Evolutionary conservation across 2,888 invertebrate genomes (phyloP), one percentile per base, ranked within the genome.

Genomic region (Hoplodrina ambigua): DNA sequence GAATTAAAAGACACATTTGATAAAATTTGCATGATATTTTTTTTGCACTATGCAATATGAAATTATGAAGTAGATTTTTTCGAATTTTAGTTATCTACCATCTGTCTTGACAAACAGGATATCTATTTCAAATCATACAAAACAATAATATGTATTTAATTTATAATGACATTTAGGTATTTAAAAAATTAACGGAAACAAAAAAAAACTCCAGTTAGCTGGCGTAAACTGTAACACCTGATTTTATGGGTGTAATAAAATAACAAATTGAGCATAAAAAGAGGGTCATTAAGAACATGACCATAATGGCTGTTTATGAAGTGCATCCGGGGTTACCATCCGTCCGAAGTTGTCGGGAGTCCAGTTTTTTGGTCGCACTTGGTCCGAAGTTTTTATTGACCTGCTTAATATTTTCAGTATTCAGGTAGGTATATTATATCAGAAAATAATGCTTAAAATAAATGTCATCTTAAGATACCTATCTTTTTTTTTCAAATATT

Each of bases 211-310:
- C 37, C 63, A 68, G 76, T 86, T 84, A 81, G 57, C 50, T 52
- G 74, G 88, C 86, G 88, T 89, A 86, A 89, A 88, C 74, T 86
- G 69, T 85, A 88, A 88, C 91, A 92, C 92, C 89, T 90, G 90
- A 91, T 92, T 91, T 91, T 90, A 92, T 88, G 80, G 79, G 37
- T 11, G 78, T 81, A 86, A 87, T 89, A 89, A 91, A 90, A 85
- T 80, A 85, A 88, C 85, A 86, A 92, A 92, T 91, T 89, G 85
- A 84, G 87, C 86, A 86, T 92, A 87, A 89, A 89, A 89, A 77
- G 63, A 33, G 78, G 69, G 69, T 30, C 53, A 54, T 72, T 69
- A 58, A 68, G 67, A 75, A 82, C 80, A 84, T 83, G 83, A 77
- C 83, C 67, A 80, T 86, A 81, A 81, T 85, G 83, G 80, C 70